Evolutionary conservation across 2,797 vertebrate genomes (phyloP).

Genomic region (Pangasius krempfi): DNA sequence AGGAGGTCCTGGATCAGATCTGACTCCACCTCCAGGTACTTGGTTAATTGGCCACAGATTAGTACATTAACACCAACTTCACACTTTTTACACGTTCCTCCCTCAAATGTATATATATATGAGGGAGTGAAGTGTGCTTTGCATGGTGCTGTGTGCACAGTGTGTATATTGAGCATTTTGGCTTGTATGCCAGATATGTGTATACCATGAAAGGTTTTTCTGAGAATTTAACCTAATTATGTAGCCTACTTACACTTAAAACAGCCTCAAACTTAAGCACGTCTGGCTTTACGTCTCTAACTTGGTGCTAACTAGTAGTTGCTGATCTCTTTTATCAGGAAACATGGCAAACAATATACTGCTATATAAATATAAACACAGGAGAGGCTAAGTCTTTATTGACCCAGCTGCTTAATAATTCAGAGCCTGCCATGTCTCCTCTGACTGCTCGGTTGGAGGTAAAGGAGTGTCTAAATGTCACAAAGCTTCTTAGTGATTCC

Average conservation of each 20-base stretch:
- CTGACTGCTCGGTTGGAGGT: conserved; percentile 46
- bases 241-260: not conserved
- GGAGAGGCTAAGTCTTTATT: conserved; percentile 44
- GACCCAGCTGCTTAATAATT: conserved; percentile 71
- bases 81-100: not conserved
- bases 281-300: not conserved
- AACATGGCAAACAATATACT: conserved; percentile 16
- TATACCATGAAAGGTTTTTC: not conserved
- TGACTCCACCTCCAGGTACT: not conserved
- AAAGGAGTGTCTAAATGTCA: conserved; percentile 67
- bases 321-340: conserved; percentile 7
- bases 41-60: not conserved
- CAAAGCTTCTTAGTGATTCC: conserved; percentile 57
- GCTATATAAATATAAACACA: conserved; percentile 19
- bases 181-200: not conserved
- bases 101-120: no score
- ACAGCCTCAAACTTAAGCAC: not conserved
- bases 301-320: not conserved
- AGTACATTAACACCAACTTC: not conserved
- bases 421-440: conserved; percentile 62
- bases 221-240: not conserved
- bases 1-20: not conserved
- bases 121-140: no score
- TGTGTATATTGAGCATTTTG: not conserved
- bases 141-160: not conserved